Evolutionary conservation across 2,113 vertebrate species (phyloP), one percentile per base, ranked within the genome.

Genomic region (Semnornis frantzii): DNA sequence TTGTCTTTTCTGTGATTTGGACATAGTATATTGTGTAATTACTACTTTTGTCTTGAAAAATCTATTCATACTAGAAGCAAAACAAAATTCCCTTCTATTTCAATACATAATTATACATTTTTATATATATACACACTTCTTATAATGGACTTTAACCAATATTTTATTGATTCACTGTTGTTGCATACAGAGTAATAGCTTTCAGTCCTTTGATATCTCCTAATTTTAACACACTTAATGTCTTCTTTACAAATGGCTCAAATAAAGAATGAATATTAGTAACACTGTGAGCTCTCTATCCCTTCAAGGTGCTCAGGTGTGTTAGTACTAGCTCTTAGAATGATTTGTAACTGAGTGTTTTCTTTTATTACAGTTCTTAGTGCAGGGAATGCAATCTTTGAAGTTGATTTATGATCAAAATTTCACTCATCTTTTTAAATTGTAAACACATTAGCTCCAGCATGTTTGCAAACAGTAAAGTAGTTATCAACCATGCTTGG

Each of bases 321-420:
- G 37, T 80, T 77, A 60, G 15, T 59, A 28, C 28, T 23, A 57
- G 52, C 57, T 80, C 60, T 73, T 90, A 27, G 37, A 44, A 84
- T 85, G 25, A 9, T 54, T 89, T 96, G 86, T 85, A 90, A 87
- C 72, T 54, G 54, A 90, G 59, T 90, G 37, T 70, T 93, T 5
- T 85, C 88, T 85, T 90, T 95, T 93, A 74, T 63, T 59, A 17
- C 13, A n/a, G 23, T 27, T 69, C 52, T 21, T 55, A 74, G 66
- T 62, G 39, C n/a, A 87, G 59, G n/a, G 78, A 93, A 28, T 63
- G 59, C 17, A 65, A 3, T 33, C 48, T 72, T 37, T 44, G 44
- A 80, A 87, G 34, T 17, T 74, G 59, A 73, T 72, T 87, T 76
- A 74, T 2, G 2, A 39, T 20, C 8, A 33, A 52, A 58, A 66